Conservation (phyloP, 2,113 vertebrate species). For the Gopherus flavomarginatus region DNA sequence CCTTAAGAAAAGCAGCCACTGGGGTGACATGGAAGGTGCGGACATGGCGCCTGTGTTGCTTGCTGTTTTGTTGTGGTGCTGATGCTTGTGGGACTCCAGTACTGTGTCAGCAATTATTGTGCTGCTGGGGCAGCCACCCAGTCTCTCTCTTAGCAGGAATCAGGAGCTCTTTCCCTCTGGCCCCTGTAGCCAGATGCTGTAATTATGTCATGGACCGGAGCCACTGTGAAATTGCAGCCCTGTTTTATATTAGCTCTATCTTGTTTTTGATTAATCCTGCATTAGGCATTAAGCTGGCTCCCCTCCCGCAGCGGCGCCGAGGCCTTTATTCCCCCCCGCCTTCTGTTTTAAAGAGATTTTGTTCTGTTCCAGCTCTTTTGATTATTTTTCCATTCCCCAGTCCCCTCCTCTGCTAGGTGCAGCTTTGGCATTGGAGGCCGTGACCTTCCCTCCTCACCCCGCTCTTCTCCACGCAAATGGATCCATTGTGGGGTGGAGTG, state of each 20-base stretch:
- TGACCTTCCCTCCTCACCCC: not conserved
- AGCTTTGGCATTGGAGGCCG: accelerated
- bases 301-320: not conserved
- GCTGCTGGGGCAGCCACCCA: not conserved
- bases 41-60: not conserved
- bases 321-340: not conserved
- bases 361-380: conserved; percentile 2
- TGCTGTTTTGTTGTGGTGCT: not conserved
- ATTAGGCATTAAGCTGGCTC: not conserved
- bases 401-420: not conserved
- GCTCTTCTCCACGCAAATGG: not conserved
- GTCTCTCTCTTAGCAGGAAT: conserved; percentile 31
- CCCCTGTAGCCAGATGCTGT: conserved; percentile 8
- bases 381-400: conserved; percentile 6
- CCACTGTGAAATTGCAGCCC: conserved; percentile 42
- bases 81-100: not conserved
- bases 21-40: not conserved
- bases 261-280: conserved; percentile 27
- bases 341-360: not conserved
- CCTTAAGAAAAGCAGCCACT: not conserved
- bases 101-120: not conserved
- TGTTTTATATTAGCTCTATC: conserved; percentile 56
- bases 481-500: not conserved
- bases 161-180: not conserved
- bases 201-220: conserved; percentile 36